These are phyloP conservation scores for Dendrophyllia cribrosa DNA, from an alignment of 64 coral and sea anemone species.

Conservation along the genomic window DNA sequence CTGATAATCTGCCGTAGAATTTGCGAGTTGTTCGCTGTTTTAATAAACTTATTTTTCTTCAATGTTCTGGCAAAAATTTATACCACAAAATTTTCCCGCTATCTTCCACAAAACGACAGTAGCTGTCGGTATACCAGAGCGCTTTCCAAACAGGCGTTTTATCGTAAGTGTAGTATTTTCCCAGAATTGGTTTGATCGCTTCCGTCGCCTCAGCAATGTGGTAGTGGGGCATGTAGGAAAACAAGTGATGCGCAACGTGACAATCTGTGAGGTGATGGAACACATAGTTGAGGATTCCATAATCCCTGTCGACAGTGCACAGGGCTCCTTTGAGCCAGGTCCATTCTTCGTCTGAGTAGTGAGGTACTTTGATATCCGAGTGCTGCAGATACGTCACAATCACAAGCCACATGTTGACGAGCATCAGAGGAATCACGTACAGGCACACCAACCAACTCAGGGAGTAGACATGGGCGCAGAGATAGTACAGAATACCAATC, in stretches of 20 bases:
- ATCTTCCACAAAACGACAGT: constrained; percentile 91
- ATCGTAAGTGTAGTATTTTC: constrained; percentile 86
- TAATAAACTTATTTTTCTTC: background rate
- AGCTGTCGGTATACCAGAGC: constrained; percentile 80
- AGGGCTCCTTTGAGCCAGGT: constrained; percentile 88
- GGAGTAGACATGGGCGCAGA: constrained; percentile 56
- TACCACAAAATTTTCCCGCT: constrained; percentile 85
- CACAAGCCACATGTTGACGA: constrained; percentile 93
- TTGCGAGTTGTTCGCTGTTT: background rate
- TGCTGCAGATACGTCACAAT: constrained; percentile 92
- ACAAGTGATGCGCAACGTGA: constrained; percentile 81
- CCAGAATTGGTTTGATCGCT: constrained; percentile 80
- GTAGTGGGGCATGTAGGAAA: constrained; percentile 95
- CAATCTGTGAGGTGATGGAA: constrained; percentile 90
- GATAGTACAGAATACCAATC: constrained; percentile 66
- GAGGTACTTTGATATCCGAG: constrained; percentile 85
- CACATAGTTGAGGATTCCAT: constrained; percentile 80
- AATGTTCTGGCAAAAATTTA: constrained; percentile 77
- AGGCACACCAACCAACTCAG: constrained; percentile 70
- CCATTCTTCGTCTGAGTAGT: constrained; percentile 89
- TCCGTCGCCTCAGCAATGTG: constrained; percentile 81
- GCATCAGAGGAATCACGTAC: constrained; percentile 67
- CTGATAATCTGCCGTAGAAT: background rate
- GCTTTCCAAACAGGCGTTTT: constrained; percentile 84
- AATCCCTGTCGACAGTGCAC: constrained; percentile 88